Evolutionary conservation across 2,888 invertebrate genomes (phyloP).

Genomic region (Harpalus rufipes): DNA sequence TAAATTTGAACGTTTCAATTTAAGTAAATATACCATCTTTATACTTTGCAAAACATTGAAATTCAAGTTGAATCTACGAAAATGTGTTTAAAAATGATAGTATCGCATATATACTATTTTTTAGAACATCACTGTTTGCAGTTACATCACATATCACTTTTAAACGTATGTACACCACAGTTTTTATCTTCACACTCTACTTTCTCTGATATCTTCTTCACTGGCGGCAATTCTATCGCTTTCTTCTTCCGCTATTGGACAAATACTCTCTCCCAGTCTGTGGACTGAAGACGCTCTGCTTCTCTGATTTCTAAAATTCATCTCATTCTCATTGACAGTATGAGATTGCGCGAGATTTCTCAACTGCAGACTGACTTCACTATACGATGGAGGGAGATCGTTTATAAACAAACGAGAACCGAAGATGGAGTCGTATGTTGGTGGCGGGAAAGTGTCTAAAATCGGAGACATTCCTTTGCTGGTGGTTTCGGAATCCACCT

Average conservation of each 20-base stretch:
- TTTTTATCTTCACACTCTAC: slow-evolving; percentile 68
- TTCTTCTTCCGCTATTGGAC: slow-evolving; percentile 64
- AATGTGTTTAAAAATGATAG: too few species aligned
- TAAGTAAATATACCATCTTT: background rate
- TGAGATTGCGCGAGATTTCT: slow-evolving; percentile 52
- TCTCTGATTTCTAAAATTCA: slow-evolving; percentile 23
- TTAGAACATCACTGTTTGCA: slow-evolving; percentile 9
- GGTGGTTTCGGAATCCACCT: slow-evolving; percentile 78
- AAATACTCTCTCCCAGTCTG: slow-evolving; percentile 60
- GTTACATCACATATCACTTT: slow-evolving; percentile 25
- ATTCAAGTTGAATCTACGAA: too few species aligned
- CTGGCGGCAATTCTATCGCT: slow-evolving; percentile 64
- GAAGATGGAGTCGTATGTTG: slow-evolving; percentile 79
- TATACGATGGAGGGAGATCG: slow-evolving; percentile 76
- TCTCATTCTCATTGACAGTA: slow-evolving; percentile 23
- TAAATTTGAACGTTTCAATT: background rate
- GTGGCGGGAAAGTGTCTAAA: slow-evolving; percentile 78
- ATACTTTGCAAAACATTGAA: too few species aligned
- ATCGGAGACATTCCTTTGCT: slow-evolving; percentile 78
- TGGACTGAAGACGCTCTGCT: slow-evolving; percentile 35
- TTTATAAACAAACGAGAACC: slow-evolving; percentile 72
- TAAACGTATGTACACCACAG: slow-evolving; percentile 10
- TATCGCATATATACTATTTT: too few species aligned
- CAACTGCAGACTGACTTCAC: slow-evolving; percentile 73
- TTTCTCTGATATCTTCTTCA: slow-evolving; percentile 70